Conservation (phyloP, 2,888 invertebrate genomes). For the Sarcophaga subvicina region DNA sequence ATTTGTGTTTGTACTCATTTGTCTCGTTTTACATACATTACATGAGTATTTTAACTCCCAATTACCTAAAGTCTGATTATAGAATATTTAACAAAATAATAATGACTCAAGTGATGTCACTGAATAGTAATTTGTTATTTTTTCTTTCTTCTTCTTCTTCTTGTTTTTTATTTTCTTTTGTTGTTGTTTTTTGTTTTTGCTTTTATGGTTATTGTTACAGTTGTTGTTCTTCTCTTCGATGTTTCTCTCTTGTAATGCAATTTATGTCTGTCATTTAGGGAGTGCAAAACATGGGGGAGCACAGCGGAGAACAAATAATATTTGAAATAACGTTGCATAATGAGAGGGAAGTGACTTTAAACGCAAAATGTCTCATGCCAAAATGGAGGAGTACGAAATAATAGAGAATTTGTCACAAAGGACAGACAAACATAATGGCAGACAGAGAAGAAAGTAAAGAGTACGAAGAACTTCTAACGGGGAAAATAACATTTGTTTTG, state of each 20-base stretch:
- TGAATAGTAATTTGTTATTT: background rate
- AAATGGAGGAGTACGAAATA: background rate
- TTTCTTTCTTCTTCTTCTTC: background rate
- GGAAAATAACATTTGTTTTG: conserved; percentile 9
- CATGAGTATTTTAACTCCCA: conserved; percentile 54
- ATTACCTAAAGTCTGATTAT: conserved; percentile 64
- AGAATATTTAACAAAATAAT: conserved; percentile 55
- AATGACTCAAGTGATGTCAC: conserved; percentile 27
- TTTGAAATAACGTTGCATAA: conserved; percentile 26
- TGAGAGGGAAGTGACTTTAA: conserved; percentile 4
- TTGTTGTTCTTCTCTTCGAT: background rate
- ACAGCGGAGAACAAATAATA: background rate
- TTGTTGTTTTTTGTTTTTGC: conserved; percentile 4
- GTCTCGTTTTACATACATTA: background rate
- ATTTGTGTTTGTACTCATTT: background rate
- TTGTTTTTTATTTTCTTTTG: background rate
- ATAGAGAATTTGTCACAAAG: background rate
- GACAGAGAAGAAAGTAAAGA: background rate
- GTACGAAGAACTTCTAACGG: background rate
- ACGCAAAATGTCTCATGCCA: background rate
- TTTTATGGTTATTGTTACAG: background rate
- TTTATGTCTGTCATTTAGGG: conserved; percentile 22
- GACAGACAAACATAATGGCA: background rate
- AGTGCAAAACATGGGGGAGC: background rate
- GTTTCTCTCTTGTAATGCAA: background rate